These are phyloP conservation scores for Recurvirostra avosetta DNA, from an alignment of 2,113 vertebrate species.

Conservation along the genomic window DNA sequence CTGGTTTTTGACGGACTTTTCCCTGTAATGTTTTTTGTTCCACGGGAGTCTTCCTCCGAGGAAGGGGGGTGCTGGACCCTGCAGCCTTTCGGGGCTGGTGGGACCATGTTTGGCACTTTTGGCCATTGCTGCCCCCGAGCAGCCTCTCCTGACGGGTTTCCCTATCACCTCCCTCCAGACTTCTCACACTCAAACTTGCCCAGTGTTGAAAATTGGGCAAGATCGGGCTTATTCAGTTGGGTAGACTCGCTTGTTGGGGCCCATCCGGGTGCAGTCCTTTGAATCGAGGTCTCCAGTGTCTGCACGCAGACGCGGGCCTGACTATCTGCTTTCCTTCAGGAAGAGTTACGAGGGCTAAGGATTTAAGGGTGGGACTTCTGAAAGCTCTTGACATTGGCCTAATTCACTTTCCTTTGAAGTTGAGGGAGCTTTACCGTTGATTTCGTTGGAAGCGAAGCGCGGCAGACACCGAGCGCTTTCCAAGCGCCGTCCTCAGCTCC, in stretches of 20 bases:
- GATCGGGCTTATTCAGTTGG: neutral
- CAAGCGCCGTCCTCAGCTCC: neutral
- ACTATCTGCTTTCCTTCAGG: slow-evolving; percentile 11
- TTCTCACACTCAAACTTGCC: neutral
- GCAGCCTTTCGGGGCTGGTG: neutral
- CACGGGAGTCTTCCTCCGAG: neutral
- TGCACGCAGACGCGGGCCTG: neutral
- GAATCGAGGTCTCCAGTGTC: neutral
- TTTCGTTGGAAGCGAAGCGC: neutral
- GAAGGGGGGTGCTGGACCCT: neutral
- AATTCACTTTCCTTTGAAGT: slow-evolving; percentile 30
- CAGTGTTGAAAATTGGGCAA: neutral
- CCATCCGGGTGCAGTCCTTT: neutral
- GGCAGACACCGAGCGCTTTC: neutral
- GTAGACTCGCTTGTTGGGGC: neutral
- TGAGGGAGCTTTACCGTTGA: neutral
- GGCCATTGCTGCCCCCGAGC: rapidly evolving
- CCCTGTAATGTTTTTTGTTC: neutral
- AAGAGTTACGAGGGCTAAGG: neutral
- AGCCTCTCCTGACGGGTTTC: neutral
- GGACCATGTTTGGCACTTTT: rapidly evolving
- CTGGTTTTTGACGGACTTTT: rapidly evolving
- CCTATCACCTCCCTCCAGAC: neutral
- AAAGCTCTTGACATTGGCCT: slow-evolving; percentile 8
- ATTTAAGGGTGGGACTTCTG: slow-evolving; percentile 26